Evolutionary conservation across 1,140 invertebrate genomes (phyloP), one percentile per base, ranked within the genome.

Genomic region (Pogonognathellus flavescens): DNA sequence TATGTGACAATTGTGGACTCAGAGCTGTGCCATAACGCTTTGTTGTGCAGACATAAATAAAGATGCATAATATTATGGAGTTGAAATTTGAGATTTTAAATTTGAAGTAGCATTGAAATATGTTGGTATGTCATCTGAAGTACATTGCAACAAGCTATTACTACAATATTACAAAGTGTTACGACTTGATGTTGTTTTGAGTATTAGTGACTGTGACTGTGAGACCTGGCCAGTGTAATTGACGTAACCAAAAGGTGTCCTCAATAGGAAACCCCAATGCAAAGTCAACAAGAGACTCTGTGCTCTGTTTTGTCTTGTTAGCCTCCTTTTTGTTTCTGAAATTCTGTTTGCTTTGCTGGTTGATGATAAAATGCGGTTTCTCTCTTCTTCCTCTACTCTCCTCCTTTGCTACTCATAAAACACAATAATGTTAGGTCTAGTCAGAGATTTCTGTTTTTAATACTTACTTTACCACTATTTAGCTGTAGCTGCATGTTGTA

Each of bases 221-320:
- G 8, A 20, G 9, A 25, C 22, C 11, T 14, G 10, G 25, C 20
- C 20, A 66, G 25, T 25, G 14, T 20, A 66, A 66, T 16, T 25
- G 25, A 25, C 13, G 70, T 41, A 76, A 76, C 41, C 41, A 25
- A 76, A 50, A 18, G 31, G 31, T 76, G 41, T 76, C 70, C 25
- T 76, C 70, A n/a, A 76, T 76, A 76, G 70, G 70, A 14, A 50
- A 31, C 16, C 10, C 5, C 41, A n/a, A 50, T 49, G 41, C 22
- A 76, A 49, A 76, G 31, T 41, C 14, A 76, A n/a, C 31, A 18
- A 49, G 16, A 76, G 70, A 76, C 11, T 50, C 13, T 76, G 8
- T 76, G 70, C 41, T 76, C 70, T 76, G 70, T 76, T 76, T 76
- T 76, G 31, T 18, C 70, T 76, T 31, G 70, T 50, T 76, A 76